Evolutionary conservation across 2,797 vertebrate genomes (phyloP).

Genomic region (Anguilla pacifica): DNA sequence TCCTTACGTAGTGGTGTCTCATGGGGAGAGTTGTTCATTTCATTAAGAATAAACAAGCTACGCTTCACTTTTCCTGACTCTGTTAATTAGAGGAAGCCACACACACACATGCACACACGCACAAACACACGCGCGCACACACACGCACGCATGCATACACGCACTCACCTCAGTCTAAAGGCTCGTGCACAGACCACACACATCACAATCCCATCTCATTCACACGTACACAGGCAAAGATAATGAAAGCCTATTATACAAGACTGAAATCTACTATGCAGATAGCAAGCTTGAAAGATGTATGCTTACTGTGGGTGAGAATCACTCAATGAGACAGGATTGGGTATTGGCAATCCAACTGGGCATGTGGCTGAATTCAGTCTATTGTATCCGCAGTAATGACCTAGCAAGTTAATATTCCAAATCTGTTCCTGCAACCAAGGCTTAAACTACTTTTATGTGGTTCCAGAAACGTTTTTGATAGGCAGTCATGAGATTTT

Average conservation of each 20-base stretch:
- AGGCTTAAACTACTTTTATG: not conserved
- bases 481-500: not conserved
- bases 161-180: not conserved
- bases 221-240: not conserved
- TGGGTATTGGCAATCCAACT: not conserved
- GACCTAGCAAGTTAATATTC: not conserved
- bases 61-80: not conserved
- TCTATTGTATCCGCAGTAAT: not conserved
- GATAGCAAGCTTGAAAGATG: not conserved
- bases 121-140: not conserved
- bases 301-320: not conserved
- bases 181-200: not conserved
- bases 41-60: slow-evolving; percentile 12
- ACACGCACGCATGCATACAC: not conserved
- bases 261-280: not conserved
- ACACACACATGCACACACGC: not conserved
- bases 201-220: not conserved
- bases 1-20: not conserved
- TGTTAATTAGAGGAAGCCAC: not conserved
- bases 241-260: not conserved
- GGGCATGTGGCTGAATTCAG: not conserved
- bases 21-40: slow-evolving; percentile 14
- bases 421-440: not conserved
- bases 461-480: not conserved
- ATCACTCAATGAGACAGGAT: not conserved